Base-by-base conservation (phyloP, 2,797 vertebrate genomes). In the Menidia menidia region DNA sequence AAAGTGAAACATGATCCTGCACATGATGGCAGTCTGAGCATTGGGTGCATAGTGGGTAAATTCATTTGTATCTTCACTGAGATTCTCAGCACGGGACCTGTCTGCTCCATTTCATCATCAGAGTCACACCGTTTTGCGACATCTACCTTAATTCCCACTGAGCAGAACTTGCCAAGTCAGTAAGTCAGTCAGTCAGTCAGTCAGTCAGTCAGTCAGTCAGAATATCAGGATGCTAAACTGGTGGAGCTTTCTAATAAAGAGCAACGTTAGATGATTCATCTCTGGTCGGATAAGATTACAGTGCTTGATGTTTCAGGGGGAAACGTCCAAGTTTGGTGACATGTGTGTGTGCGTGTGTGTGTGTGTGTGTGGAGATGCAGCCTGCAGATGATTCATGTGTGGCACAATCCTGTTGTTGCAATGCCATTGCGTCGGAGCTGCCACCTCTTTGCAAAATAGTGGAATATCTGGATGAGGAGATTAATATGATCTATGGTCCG, bases 401-500 rank as follows among this genome's bases (percentile, higher is more conserved):
- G 25, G 50, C 19, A 31, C 50, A 31, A 52, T 52, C 6, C 44
- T 14, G 15, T 42, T 60, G 59, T 39, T 55, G 30, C 14, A 48
- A 16, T 60, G 39, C 32, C 19, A 48, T 25, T 9, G 13, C 18
- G 51, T 56, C 11, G 41, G 10, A 45, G 35, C 35, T 50, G 50
- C 35, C 51, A 6, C 52, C 44, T 45, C 25, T 35, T 58, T 14
- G 25, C 30, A 52, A 32, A 63, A 19, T 18, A 54, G 12, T 16
- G 4, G 2, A 35, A 54, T 33, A 31, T 59, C 15, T 65, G n/a
- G 8, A 59, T 56, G 48, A 56, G 14, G 18, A 41, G 15, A 64
- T 57, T 10, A 57, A 68, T 2, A 9, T 42, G 16, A 58, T 60
- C 12, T 42, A 6, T 47, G 32, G 47, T 13, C 53, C 25, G 67